Evolutionary conservation across 2,888 invertebrate genomes (phyloP), one percentile per base, ranked within the genome.

Genomic region (Allophyes oxyacanthae): DNA sequence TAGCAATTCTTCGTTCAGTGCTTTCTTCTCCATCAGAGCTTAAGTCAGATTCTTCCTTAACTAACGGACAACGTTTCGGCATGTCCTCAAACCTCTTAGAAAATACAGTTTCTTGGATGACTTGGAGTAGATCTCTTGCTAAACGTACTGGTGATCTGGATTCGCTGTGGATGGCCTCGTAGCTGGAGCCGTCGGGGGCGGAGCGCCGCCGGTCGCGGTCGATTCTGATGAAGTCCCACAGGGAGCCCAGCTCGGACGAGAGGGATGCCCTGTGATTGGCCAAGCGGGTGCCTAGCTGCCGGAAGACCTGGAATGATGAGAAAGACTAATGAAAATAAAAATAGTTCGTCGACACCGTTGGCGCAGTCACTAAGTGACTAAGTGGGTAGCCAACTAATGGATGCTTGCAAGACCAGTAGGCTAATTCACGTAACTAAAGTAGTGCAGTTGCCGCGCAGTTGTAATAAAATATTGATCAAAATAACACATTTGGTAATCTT

Each of bases 71-170:
- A 55, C 85, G 75, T 70, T 87, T 92, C 0, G 88, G 86, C 3
- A 69, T 56, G 0, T 90, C 90, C 11, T 92, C 92, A 13, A 83
- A 83, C 58, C 86, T 87, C 56, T 80, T 89, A 0, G 82, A 71
- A 40, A 92, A 90, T 0, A 94, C 90, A 0, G 94, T 94, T 52
- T 94, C 94, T 64, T 94, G 94, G 3, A 94, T 84, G 0, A 94
- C 94, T 78, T 94, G 94, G 4, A 94, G 68, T 0, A 94, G 72
- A 51, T 94, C 94, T 64, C 90, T 84, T 6, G 94, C 94, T 13
- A 94, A 77, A 40, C 88, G 73, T 0, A 87, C 89, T 0, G 94
- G 94, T 0, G 92, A 88, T 33, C 85, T 84, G 15, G 87, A 71
- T 60, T 91, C 91, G 6, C 72, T 55, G 13, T 81, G 78, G 14